Percentiles rank a stretch among this genome's conserved stretches.
Conservation (phyloP, 2,797 vertebrate genomes). For the Echiichthys vipera region DNA sequence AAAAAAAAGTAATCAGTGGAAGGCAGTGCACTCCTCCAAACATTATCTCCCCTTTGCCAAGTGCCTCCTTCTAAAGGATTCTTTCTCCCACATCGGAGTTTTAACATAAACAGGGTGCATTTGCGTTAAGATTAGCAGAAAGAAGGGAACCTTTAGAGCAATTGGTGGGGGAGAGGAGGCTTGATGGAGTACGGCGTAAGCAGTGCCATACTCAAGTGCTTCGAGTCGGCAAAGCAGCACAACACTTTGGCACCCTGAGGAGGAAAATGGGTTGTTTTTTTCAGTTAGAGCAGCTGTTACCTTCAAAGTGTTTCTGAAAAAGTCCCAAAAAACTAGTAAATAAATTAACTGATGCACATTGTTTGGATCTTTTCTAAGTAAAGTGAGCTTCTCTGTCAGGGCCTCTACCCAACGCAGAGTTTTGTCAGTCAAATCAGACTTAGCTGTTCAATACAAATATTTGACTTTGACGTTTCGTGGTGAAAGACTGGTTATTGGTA, state of each 20-base stretch:
- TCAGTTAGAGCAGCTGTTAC: slow-evolving; percentile 34
- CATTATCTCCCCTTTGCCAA: slow-evolving; percentile 67
- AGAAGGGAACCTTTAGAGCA: slow-evolving; percentile 54
- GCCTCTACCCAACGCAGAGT: too few species aligned
- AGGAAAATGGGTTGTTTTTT: slow-evolving; percentile 45
- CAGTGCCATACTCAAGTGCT: slow-evolving; percentile 55
- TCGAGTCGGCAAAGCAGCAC: slow-evolving; percentile 23
- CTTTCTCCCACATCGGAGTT: slow-evolving; percentile 37
- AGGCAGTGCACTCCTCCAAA: slow-evolving; percentile 57
- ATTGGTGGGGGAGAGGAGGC: slow-evolving; percentile 56
- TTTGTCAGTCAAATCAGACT: too few species aligned
- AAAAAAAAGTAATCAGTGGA: slow-evolving; percentile 60
- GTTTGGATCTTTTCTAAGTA: background rate
- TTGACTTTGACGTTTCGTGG: too few species aligned
- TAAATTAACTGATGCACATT: slow-evolving; percentile 6
- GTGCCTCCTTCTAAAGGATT: slow-evolving; percentile 50
- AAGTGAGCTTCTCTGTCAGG: background rate
- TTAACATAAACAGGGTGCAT: slow-evolving; percentile 66
- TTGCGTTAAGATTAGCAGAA: slow-evolving; percentile 78
- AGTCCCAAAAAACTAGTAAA: slow-evolving; percentile 30
- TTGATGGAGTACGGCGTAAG: slow-evolving; percentile 64
- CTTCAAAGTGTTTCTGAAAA: slow-evolving; percentile 30
- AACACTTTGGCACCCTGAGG: slow-evolving; percentile 32
- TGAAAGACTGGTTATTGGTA: too few species aligned
- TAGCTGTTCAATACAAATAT: too few species aligned